Conservation (phyloP, 92 coral and sea anemone species). For the Phymanthus crucifer region DNA sequence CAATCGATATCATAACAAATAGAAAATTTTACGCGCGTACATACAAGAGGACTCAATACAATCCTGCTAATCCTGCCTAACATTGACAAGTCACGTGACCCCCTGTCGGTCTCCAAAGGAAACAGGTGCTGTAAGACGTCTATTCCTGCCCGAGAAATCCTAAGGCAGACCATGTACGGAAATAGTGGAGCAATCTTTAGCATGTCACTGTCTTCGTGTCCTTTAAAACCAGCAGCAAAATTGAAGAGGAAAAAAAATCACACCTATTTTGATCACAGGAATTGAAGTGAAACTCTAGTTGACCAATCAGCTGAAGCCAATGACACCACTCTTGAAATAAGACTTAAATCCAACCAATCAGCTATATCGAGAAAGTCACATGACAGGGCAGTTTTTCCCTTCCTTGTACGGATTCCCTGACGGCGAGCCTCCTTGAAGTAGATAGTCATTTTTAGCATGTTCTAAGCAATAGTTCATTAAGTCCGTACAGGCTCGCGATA, state of each 20-base stretch:
- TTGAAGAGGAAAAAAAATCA: not conserved
- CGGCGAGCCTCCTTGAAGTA: slow-evolving; percentile 72
- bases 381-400: slow-evolving; percentile 88
- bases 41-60: too few species aligned
- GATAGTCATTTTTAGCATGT: slow-evolving; percentile 78
- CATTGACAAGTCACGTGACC: too few species aligned
- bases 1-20: too few species aligned
- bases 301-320: slow-evolving; percentile 4
- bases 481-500: slow-evolving; percentile 77
- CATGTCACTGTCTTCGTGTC: not conserved
- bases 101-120: too few species aligned
- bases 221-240: not conserved
- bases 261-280: not conserved
- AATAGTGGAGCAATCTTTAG: too few species aligned
- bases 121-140: too few species aligned
- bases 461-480: slow-evolving; percentile 84
- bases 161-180: too few species aligned
- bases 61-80: too few species aligned
- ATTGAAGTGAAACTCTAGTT: not conserved
- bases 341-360: slow-evolving; percentile 1
- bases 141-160: too few species aligned
- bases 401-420: slow-evolving; percentile 89
- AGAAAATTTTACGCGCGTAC: too few species aligned
- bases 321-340: not conserved
- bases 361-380: slow-evolving; percentile 39